phyloP scores from a whole-genome alignment of 2,888 invertebrate species.

The Nomada ferruginata region DNA sequence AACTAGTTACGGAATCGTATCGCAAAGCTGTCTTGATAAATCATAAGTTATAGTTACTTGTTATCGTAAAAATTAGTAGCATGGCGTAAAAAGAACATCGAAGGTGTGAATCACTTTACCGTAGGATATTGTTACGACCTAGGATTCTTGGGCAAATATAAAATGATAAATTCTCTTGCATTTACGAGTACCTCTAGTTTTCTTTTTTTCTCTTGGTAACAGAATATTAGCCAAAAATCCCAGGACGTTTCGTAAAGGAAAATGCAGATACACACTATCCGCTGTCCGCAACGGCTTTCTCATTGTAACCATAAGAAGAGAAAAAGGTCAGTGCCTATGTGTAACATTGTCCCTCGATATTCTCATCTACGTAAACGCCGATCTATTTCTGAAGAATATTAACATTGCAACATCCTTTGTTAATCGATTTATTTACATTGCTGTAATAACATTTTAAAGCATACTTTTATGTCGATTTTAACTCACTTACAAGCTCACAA shows the following conservation, averaged over 20 bases:
- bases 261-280: neutral
- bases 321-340: neutral
- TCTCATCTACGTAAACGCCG: neutral
- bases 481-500: slow-evolving; percentile 72
- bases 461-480: slow-evolving; percentile 68
- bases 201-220: too few species aligned
- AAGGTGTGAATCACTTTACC: neutral
- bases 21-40: neutral
- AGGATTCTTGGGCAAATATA: neutral
- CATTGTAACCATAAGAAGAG: neutral
- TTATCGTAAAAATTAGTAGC: neutral
- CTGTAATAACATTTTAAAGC: slow-evolving; percentile 75
- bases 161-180: neutral
- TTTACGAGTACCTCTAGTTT: neutral
- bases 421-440: slow-evolving; percentile 76
- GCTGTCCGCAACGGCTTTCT: neutral
- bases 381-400: slow-evolving; percentile 9
- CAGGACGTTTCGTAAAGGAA: neutral
- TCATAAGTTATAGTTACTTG: neutral
- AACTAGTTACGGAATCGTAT: neutral
- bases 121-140: neutral
- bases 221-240: neutral
- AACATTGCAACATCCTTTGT: slow-evolving; percentile 60
- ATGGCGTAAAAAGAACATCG: neutral
- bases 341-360: neutral